Base-by-base conservation (phyloP, 2,797 vertebrate species). In the Urocyon cinereoargenteus region DNA sequence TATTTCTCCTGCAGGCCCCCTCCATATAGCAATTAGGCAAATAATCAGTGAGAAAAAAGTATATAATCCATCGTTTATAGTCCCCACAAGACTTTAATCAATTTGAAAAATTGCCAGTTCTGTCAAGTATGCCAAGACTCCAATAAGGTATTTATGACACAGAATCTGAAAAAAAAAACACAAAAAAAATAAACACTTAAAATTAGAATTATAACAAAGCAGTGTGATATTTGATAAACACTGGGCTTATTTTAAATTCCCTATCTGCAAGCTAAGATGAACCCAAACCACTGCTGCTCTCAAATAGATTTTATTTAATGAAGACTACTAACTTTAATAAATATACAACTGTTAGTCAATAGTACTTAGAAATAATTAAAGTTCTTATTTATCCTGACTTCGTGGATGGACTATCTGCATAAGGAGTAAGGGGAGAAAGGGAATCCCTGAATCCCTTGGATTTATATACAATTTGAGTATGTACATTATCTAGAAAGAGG, bases 71-170 rank as follows among this genome's bases (percentile, higher is more conserved):
- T 64, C 73, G 96, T 2, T 53, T 75, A 28, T 9, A 89, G 81
- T 96, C 77, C 77, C 90, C 45, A 66, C 31, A 84, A 73, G 73
- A 87, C 90, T 62, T 99, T 92, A 99, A 73, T 99, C 97, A 95
- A 99, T 98, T 94, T 99, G 98, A 96, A 98, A 98, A 96, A 99
- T 86, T 12, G 99, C 99, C 28, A 99, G 97, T 98, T 99, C 99
- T 0, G 99, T 99, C 98, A 99, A 99, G n/a, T 99, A 98, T 34
- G 98, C 99, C 98, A 99, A 98, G 84, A 99, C 99, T 89, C 99
- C 98, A 75, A 98, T 98, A 97, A 99, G 98, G 97, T 99, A 99
- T 78, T 99, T 98, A 96, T 99, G 99, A 98, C 98, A 99, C 87
- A 99, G 98, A 96, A 99, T 99, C 99, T 99, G 99, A 31, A 93